Percentiles rank a stretch among this genome's conserved stretches.
Evolutionary conservation across 2,113 vertebrate genomes (phyloP).

Genomic region (Hippocampus abdominalis): DNA sequence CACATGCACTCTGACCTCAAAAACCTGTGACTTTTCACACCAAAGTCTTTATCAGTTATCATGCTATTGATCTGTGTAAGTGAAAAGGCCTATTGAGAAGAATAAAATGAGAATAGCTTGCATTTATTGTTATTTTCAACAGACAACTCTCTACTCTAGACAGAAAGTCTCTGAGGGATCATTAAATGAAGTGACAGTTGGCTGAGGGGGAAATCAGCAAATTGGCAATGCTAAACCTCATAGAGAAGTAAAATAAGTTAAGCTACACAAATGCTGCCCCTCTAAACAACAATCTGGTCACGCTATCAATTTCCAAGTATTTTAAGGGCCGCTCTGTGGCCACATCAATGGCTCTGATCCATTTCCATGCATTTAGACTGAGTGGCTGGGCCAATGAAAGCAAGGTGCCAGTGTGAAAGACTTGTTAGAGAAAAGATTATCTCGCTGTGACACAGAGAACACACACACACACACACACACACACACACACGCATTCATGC

Average conservation of each 20-base stretch:
- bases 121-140: background rate
- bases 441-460: slow-evolving; percentile 29
- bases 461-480: background rate
- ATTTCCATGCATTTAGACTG: slow-evolving; percentile 65
- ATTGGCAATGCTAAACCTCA: background rate
- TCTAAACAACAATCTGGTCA: slow-evolving; percentile 20
- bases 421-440: slow-evolving; percentile 54
- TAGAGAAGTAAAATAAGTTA: background rate
- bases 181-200: slow-evolving; percentile 9
- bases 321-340: slow-evolving; percentile 57
- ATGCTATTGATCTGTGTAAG: background rate
- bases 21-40: slow-evolving; percentile 23
- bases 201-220: background rate
- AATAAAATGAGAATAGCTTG: background rate
- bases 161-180: too few relatives aligned
- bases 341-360: slow-evolving; percentile 64
- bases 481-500: background rate
- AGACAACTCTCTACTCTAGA: background rate
- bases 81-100: background rate
- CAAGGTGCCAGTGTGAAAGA: slow-evolving; percentile 47
- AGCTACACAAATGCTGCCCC: slow-evolving; percentile 22
- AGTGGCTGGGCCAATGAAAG: slow-evolving; percentile 44
- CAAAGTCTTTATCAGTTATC: too few relatives aligned
- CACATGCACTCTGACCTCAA: slow-evolving; percentile 27
- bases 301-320: slow-evolving; percentile 30